Evolutionary conservation across 1,140 invertebrate genomes (phyloP).

Genomic region (Plectus sambesii): DNA sequence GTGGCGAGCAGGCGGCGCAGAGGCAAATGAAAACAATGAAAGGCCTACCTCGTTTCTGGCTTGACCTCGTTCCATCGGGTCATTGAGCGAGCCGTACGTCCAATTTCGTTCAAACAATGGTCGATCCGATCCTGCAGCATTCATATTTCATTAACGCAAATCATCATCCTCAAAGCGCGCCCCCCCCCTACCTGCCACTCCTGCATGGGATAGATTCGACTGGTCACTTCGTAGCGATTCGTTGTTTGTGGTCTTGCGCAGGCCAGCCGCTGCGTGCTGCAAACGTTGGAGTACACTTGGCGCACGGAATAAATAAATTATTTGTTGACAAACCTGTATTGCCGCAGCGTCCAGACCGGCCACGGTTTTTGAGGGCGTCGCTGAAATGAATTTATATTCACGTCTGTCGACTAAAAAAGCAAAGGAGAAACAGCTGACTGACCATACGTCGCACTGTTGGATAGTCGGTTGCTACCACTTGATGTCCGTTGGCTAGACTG

Average conservation of each 20-base stretch:
- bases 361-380: slow-evolving; percentile 29
- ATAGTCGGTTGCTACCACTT: slow-evolving; percentile 18
- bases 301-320: slow-evolving; percentile 10
- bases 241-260: slow-evolving; percentile 35
- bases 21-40: too few relatives aligned
- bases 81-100: slow-evolving; percentile 26
- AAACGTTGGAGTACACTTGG: slow-evolving; percentile 13
- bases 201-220: slow-evolving; percentile 15
- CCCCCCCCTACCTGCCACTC: slow-evolving; percentile 22
- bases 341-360: slow-evolving; percentile 34
- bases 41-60: too few relatives aligned
- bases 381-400: slow-evolving; percentile 13
- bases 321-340: slow-evolving; percentile 24
- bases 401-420: slow-evolving; percentile 4
- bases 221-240: slow-evolving; percentile 27
- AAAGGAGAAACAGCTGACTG: neutral
- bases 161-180: too few relatives aligned
- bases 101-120: slow-evolving; percentile 32
- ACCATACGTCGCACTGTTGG: slow-evolving; percentile 3
- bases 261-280: slow-evolving; percentile 34
- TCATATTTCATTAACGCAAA: slow-evolving; percentile 21
- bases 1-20: too few relatives aligned
- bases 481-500: slow-evolving; percentile 28
- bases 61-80: slow-evolving; percentile 22
- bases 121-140: slow-evolving; percentile 25